These are phyloP conservation scores for Jacana jacana DNA, from an alignment of 2,113 vertebrate species.

Conservation along the genomic window DNA sequence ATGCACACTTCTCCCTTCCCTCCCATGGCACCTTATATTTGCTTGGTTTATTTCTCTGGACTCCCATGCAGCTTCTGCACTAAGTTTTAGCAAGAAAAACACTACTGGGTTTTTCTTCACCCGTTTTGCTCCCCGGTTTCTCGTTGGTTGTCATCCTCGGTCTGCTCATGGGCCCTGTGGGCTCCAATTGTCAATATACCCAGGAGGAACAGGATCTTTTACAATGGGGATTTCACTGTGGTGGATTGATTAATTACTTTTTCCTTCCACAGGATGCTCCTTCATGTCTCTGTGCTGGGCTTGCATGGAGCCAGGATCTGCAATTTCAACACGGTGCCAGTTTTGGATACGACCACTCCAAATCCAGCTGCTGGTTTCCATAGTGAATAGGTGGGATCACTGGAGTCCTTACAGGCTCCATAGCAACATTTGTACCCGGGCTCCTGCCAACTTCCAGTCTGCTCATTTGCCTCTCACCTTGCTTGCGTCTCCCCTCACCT, in stretches of 20 bases:
- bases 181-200: not conserved
- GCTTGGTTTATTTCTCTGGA: conserved; percentile 6
- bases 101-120: not conserved
- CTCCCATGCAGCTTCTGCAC: not conserved
- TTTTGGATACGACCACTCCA: accelerated
- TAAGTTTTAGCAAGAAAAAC: not conserved
- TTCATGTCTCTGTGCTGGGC: not conserved
- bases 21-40: conserved; percentile 13
- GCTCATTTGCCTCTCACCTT: not conserved
- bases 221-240: not conserved
- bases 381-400: not conserved
- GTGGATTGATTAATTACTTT: conserved; percentile 13
- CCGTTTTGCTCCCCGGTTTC: not conserved
- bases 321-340: accelerated
- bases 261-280: not conserved
- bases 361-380: not conserved
- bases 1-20: not conserved
- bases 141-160: not conserved
- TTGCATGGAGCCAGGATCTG: not conserved
- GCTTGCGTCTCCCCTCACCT: not conserved
- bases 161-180: not conserved
- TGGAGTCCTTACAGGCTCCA: not conserved
- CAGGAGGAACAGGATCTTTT: not conserved
- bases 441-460: not conserved
- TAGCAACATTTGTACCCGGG: not conserved